A percentile compares a stretch with the other conserved stretches of the same genome.
phyloP scores from a whole-genome alignment of 2,888 invertebrate species.

The Apodemia mormo region DNA sequence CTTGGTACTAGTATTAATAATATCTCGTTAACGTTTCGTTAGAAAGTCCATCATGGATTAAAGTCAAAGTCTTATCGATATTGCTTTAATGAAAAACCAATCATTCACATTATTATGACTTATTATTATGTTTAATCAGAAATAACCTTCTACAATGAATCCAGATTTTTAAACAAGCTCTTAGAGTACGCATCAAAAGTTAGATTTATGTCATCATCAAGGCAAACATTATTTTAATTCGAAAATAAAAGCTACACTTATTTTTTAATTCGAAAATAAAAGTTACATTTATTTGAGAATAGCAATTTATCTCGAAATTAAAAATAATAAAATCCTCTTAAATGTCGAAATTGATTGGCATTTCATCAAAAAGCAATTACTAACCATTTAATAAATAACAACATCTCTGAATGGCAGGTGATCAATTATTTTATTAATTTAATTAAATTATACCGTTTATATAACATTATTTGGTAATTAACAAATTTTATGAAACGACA shows the following conservation, averaged over 20 bases:
- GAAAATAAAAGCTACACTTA: conserved; percentile 9
- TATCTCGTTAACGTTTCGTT: no score
- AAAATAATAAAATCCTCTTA: conserved; percentile 7
- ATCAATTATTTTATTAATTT: conserved; percentile 12
- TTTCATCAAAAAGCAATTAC: conserved; percentile 10
- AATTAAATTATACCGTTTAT: not conserved
- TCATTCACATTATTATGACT: no score
- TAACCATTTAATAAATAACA: conserved; percentile 9
- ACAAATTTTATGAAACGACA: not conserved
- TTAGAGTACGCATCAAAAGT: conserved; percentile 21
- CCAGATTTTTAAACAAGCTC: not conserved
- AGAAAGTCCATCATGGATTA: no score
- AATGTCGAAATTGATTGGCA: conserved; percentile 9
- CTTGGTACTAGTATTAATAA: no score
- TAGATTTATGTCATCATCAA: not conserved
- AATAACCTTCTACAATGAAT: not conserved
- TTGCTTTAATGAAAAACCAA: no score
- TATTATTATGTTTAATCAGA: no score
- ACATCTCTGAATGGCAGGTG: not conserved
- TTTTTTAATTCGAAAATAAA: conserved; percentile 15
- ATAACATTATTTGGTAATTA: not conserved
- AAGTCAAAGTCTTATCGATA: no score
- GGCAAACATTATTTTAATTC: conserved; percentile 12
- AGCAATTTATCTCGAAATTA: conserved; percentile 8
- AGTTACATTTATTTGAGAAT: conserved; percentile 8